Evolutionary conservation across 2,113 vertebrate genomes (phyloP), one percentile per base, ranked within the genome.

Genomic region (Pseudonaja textilis): DNA sequence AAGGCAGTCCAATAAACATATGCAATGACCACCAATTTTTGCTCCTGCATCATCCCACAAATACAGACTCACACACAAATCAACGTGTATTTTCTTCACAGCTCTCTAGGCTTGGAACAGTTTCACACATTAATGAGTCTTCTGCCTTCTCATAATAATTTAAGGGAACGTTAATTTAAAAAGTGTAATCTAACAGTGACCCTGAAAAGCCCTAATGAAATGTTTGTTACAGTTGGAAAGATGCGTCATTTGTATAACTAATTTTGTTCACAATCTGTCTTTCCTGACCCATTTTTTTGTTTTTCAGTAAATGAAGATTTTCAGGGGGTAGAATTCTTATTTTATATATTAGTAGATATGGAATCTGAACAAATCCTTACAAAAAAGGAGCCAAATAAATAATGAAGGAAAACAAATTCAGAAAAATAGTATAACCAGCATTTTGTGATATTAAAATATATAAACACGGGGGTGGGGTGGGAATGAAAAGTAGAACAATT

Each of bases 111-210:
- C 34, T 94, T 91, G 56, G 52, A 93, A 69, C 14, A 92, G n/a
- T 93, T 90, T 26, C 88, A 85, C 89, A 94, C 55, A 74, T 92
- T 94, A 93, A 91, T 39, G n/a, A 16, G 29, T 57, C 42, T 94
- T 95, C 87, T 91, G 42, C 18, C 7, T 91, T 81, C 16, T 93
- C 92, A 85, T 55, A 88, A 90, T 91, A 0, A 87, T 56, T 92
- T 90, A 23, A 10, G 10, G 94, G 90, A 89, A 56, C 11, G 85
- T 1, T 92, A 91, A 93, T 94, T 23, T 64, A 93, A 93, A 90
- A 89, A 95, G 34, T 12, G 8, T 12, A 55, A 94, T 10, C 52
- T 61, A 93, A 59, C 11, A 89, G 4, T 25, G 47, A 93, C 52
- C 74, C 74, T 87, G 61, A 56, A 95, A 69, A 91, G 90, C 14